Base-by-base conservation (phyloP, 1,140 invertebrate genomes). In the Danaus melanippus region DNA sequence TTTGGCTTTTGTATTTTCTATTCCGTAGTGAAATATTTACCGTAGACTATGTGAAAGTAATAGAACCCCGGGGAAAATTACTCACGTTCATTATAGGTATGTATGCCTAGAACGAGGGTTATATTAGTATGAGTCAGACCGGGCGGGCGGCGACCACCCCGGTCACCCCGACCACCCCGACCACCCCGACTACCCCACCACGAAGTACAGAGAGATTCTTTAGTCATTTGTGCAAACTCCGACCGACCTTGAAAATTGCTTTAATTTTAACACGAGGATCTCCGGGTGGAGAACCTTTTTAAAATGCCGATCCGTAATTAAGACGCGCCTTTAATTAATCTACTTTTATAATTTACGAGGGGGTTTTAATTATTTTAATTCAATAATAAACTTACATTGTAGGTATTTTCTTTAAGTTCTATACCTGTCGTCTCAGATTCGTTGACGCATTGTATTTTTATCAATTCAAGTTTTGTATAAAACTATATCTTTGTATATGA, bases 201-300 rank as follows among this genome's bases (percentile, higher is more conserved):
- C 41, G 41, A 60, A 60, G 54, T 60, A 56, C 49, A 56, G 45
- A 56, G 49, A 52, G 42, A 15, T 51, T 57, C 50, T 51, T 54
- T 41, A 48, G 40, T 43, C 53, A 51, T 55, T 60, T 53, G 48
- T 51, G 44, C 43, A 44, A 50, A 46, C 39, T 50, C 42, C 53
- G 54, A 64, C 51, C 67, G 69, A 71, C 74, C 77, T 80, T 78
- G 77, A 72, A 61, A 56, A 71, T 67, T 47, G 56, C 54, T 47
- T 54, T 71, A 70, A 68, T 69, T 69, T 64, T 50, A 64, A 32
- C 48, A 53, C 50, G 50, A 53, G 51, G 45, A 45, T 54, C 53
- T 50, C 48, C 9, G 50, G 46, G 48, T 60, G 48, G 44, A 44
- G 10, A 57, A 62, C 67, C 54, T 67, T 71, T 66, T 68, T 69